A percentile compares a stretch with the other conserved stretches of the same genome.
Evolutionary conservation across 2,797 vertebrate genomes (phyloP).

Genomic region (Manis javanica): DNA sequence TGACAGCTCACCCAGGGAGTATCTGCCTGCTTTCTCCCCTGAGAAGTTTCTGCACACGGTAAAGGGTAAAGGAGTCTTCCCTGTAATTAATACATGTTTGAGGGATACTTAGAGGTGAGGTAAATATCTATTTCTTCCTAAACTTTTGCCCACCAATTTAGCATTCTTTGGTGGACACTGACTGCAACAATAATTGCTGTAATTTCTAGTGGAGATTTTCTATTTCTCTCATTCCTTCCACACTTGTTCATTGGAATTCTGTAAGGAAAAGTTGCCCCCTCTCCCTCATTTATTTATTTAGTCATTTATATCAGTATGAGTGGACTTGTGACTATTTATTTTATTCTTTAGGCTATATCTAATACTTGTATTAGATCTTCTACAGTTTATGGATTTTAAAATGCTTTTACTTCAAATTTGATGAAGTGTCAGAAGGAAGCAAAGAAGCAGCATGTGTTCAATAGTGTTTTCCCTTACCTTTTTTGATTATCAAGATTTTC

Average conservation of each 20-base stretch:
- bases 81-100: neutral
- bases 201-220: neutral
- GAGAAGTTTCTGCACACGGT: neutral
- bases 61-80: neutral
- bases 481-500: neutral
- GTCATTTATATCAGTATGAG: neutral
- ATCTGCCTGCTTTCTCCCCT: neutral
- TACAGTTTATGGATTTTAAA: neutral
- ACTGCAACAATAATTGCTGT: neutral
- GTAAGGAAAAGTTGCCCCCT: neutral
- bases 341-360: neutral
- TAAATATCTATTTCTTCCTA: neutral
- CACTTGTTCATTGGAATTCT: neutral
- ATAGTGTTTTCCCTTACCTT: neutral
- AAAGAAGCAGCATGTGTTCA: neutral
- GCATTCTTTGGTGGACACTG: neutral
- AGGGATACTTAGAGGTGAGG: neutral
- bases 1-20: accelerated
- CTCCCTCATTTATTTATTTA: neutral
- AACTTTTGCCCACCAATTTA: neutral
- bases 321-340: neutral
- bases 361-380: neutral
- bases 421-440: neutral
- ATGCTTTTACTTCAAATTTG: neutral
- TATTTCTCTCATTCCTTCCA: neutral